Conservation (phyloP, 2,888 invertebrate genomes). For the Lasiommata megera region DNA sequence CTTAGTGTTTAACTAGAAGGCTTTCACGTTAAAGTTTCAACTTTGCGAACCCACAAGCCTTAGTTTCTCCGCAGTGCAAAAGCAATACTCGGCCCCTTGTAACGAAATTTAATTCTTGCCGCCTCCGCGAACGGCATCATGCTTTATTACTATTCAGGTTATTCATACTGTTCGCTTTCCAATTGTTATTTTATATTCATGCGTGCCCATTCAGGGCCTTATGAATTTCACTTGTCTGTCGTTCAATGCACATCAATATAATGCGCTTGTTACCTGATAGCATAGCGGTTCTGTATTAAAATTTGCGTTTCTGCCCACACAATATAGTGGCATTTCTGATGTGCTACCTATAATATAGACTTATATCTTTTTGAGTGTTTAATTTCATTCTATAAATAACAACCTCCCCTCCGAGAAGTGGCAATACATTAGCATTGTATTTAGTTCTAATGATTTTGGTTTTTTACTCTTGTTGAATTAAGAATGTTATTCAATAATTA, state of each 20-base stretch:
- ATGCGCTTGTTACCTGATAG: conserved; percentile 14
- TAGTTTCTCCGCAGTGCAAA: conserved; percentile 7
- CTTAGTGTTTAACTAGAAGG: neutral
- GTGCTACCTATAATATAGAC: neutral
- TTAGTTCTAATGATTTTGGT: too few relatives aligned
- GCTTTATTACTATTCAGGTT: conserved; percentile 32
- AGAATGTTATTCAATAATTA: too few relatives aligned
- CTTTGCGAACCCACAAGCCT: neutral
- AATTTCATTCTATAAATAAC: too few relatives aligned
- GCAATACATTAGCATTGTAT: too few relatives aligned
- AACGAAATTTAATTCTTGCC: conserved; percentile 32
- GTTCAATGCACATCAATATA: conserved; percentile 26
- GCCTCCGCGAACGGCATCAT: conserved; percentile 29
- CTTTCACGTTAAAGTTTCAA: neutral
- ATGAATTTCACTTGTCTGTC: conserved; percentile 40
- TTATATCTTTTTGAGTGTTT: neutral
- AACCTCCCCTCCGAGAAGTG: too few relatives aligned
- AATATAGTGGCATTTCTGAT: conserved; percentile 8
- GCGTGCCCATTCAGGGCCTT: conserved; percentile 40
- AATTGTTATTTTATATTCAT: conserved; percentile 43
- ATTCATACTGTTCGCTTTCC: conserved; percentile 46
- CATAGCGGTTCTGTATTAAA: conserved; percentile 16
- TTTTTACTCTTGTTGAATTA: too few relatives aligned
- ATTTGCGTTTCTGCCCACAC: conserved; percentile 25
- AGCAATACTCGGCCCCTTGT: conserved; percentile 8